Base-by-base conservation (phyloP, 2,797 vertebrate species). In the Helicolenus hilgendorfi region DNA sequence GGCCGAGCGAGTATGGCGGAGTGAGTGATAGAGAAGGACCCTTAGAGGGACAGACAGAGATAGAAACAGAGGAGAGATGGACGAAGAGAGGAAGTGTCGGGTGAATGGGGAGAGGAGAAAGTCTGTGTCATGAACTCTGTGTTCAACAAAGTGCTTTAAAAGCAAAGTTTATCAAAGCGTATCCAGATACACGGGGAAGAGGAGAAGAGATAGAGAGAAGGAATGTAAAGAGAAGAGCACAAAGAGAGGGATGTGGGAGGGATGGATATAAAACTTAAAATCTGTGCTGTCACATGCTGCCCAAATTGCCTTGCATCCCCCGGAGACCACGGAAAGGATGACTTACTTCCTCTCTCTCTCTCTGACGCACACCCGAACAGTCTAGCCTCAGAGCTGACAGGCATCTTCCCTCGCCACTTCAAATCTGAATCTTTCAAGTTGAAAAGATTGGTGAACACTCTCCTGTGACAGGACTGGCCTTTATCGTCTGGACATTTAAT, bases 141-240 rank as follows among this genome's bases (percentile, higher is more conserved):
- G 70, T 56, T 13, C 35, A 71, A 60, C 87, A 89, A 84, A 89
- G 76, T 86, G 78, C 69, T 62, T 81, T 88, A 68, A 92, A 92
- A 92, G 89, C 79, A 91, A 90, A 91, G 89, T 91, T 82, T 86
- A 87, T 81, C 72, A 77, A 91, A 89, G 87, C 27, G 14, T 75
- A 38, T 77, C 74, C 58, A 62, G 65, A 64, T 41, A 38, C 29
- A 72, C 10, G 26, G 45, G 22, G 65, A 73, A 15, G 49, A 22
- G 67, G 6, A 49, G 14, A 60, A 24, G 31, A 0, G 2, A 13
- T 24, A 14, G 10, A 29, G 41, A 31, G 22, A 27, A 31, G 41
- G 49, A 4, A 60, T 59, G 15, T 3, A 76, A 38, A 35, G 26
- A 79, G 45, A 65, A 41, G 27, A 41, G 63, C 38, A 49, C 36